Evolutionary conservation across 2,888 invertebrate genomes (phyloP).

Genomic region (Pachycephus smyrnensis): DNA sequence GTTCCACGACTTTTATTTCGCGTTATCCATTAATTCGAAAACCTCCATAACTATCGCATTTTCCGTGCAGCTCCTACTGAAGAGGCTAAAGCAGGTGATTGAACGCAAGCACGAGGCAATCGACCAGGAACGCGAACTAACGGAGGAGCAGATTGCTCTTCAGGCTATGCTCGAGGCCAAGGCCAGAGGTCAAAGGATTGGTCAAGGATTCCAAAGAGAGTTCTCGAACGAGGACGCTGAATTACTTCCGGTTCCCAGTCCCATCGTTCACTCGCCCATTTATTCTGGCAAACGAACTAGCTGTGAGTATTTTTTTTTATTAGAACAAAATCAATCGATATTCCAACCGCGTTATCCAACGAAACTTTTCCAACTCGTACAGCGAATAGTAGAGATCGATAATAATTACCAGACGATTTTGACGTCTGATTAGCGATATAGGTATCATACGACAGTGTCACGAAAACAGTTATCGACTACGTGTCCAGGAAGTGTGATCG

Average conservation of each 20-base stretch:
- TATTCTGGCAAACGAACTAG: conserved; percentile 55
- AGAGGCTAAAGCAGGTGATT: conserved; percentile 48
- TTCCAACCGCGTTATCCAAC: not conserved
- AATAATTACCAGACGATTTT: not conserved
- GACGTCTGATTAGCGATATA: not conserved
- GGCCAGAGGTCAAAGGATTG: conserved; percentile 35
- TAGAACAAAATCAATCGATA: not conserved
- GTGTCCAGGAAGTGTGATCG: no score
- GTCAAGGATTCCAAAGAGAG: conserved; percentile 16
- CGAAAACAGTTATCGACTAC: not conserved
- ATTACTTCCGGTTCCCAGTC: conserved; percentile 53
- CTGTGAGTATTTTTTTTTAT: conserved; percentile 49
- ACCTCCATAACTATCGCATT: not conserved
- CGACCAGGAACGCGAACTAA: conserved; percentile 51
- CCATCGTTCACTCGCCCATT: conserved; percentile 44
- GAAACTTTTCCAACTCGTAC: not conserved
- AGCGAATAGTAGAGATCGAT: not conserved
- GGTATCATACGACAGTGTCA: not conserved
- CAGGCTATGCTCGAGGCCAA: conserved; percentile 50
- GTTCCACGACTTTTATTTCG: not conserved
- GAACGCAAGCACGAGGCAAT: conserved; percentile 47
- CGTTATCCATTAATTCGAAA: not conserved
- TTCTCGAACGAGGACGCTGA: conserved; percentile 42
- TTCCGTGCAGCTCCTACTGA: conserved; percentile 37
- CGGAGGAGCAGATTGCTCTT: conserved; percentile 51